Conservation (phyloP, 2,113 vertebrate species). For the Rissa tridactyla region DNA sequence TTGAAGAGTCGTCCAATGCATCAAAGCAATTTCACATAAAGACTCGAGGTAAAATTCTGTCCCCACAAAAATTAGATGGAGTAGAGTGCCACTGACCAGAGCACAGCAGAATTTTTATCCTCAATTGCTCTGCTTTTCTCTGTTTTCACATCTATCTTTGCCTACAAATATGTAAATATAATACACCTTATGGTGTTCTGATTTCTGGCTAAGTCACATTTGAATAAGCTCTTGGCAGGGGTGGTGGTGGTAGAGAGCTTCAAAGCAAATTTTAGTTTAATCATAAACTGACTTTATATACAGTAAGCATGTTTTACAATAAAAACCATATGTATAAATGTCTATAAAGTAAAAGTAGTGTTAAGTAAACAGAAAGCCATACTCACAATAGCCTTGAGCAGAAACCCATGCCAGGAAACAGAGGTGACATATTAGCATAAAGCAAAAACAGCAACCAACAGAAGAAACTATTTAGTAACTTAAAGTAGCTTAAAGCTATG, state of each 20-base stretch:
- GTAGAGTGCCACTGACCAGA: background rate
- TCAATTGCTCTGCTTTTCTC: background rate
- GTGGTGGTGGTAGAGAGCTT: background rate
- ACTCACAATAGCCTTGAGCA: conserved; percentile 85
- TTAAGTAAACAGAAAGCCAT: conserved; percentile 68
- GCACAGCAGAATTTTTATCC: background rate
- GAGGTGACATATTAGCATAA: conserved; percentile 70
- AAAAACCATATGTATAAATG: background rate
- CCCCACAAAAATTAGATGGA: background rate
- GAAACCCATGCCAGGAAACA: conserved; percentile 75
- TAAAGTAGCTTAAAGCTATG: conserved; percentile 44
- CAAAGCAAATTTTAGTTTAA: background rate
- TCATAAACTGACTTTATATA: background rate
- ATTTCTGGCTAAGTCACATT: background rate
- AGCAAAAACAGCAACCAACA: conserved; percentile 70
- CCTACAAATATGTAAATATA: background rate
- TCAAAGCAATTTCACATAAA: background rate
- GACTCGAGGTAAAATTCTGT: background rate
- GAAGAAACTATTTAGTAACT: conserved; percentile 67
- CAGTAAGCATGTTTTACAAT: background rate
- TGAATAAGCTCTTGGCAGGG: background rate
- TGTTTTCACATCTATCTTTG: background rate
- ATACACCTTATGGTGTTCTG: background rate
- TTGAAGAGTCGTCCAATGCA: background rate
- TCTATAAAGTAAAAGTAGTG: background rate